Base-by-base conservation (phyloP, 1,140 invertebrate genomes). In the Drosophila pectinifera region DNA sequence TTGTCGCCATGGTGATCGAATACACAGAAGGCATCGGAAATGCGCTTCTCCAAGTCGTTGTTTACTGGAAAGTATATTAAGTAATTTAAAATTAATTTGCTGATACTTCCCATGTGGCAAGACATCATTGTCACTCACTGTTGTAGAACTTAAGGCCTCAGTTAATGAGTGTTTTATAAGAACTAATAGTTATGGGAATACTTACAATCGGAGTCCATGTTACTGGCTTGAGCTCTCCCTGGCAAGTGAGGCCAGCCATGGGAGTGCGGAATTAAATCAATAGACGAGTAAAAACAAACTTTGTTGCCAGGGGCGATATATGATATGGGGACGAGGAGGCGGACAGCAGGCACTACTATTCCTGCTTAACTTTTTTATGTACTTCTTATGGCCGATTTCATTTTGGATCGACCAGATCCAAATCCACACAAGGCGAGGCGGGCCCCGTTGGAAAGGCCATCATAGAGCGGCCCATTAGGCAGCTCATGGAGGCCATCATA, bases 1-100 rank as follows among this genome's bases (percentile, higher is more conserved):
- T 96, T 96, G 80, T 95, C 97, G 58, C 95, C 95, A 73, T 96
- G 95, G 93, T 96, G 96, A 92, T 98, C 97, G 91, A 98, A 98
- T 10, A 98, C 95, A 88, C 96, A 95, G 92, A 98, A 98, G n/a
- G 96, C 96, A 81, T 97, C 96, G 5, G 95, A 95, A 53, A 98
- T 96, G 93, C 94, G 95, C 79, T 95, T 95, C 80, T 96, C 95
- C 73, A 97, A 92, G 69, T 95, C 95, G 73, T 94, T 94, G 45
- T 93, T 94, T 20, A 94, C 91, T 85, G 76, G 13, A 10, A 53
- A 20, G 6, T 6, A n/a, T 38, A 38, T 14, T n/a, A n/a, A 28
- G 13, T 10, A 5, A 10, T 16, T 24, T n/a, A 11, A 11, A 16
- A 4, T 4, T 22, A 24, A 1, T 16, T 0, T n/a, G 10, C 10